Percentiles rank a stretch among this genome's conserved stretches.
These are phyloP conservation scores for Phyllotreta striolata DNA, from an alignment of 2,888 invertebrate genomes.

Conservation along the genomic window DNA sequence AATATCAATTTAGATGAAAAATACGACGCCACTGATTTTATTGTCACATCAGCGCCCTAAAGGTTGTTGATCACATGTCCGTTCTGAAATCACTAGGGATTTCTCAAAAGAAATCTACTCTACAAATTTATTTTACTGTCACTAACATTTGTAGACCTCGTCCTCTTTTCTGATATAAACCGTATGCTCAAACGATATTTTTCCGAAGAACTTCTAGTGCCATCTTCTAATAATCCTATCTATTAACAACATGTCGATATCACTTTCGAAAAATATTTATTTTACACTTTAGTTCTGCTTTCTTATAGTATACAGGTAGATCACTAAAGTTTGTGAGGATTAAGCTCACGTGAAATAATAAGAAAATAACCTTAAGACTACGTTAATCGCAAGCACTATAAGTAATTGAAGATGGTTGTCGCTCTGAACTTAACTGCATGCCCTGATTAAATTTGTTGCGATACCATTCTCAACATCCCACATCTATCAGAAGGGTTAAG, in stretches of 20 bases:
- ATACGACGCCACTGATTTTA: constrained; percentile 21
- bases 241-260: constrained; percentile 5
- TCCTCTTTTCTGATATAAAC: constrained; percentile 21
- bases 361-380: too few relatives aligned
- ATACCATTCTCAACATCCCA: constrained; percentile 5
- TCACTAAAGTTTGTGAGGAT: too few relatives aligned
- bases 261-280: too few relatives aligned
- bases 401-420: constrained; percentile 3
- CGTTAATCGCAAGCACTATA: too few relatives aligned
- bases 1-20: background rate
- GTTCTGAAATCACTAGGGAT: constrained; percentile 45
- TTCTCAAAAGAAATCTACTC: constrained; percentile 46
- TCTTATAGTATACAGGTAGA: too few relatives aligned
- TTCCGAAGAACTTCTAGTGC: constrained; percentile 15
- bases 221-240: constrained; percentile 21
- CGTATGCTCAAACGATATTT: constrained; percentile 20
- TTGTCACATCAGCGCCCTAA: constrained; percentile 35
- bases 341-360: too few relatives aligned
- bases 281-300: too few relatives aligned
- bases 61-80: constrained; percentile 44
- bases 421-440: constrained; percentile 11
- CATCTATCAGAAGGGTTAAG: constrained; percentile 18
- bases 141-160: constrained; percentile 41
- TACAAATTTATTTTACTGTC: constrained; percentile 51
- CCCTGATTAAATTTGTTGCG: constrained; percentile 2